phyloP scores from a whole-genome alignment of 2,113 vertebrate species.

The Loxodonta africana region DNA sequence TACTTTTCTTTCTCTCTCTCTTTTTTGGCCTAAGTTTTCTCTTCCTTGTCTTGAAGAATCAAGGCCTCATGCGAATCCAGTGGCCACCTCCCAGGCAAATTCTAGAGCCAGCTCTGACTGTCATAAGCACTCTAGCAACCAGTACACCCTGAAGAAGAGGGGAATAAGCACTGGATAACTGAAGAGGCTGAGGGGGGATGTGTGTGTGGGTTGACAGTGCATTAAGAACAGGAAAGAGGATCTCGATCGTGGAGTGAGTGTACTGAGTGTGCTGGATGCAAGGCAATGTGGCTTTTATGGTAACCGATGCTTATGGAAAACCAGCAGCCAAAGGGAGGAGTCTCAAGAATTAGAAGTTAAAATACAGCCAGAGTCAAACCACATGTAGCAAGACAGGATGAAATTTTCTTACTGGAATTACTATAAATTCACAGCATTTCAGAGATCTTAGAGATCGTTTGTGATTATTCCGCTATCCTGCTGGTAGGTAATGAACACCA shows the following conservation, averaged over 20 bases:
- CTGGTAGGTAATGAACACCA: neutral
- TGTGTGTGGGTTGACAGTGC: fast-evolving
- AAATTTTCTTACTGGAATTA: constrained; percentile 1
- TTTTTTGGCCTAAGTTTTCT: neutral
- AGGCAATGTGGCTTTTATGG: neutral
- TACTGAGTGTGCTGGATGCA: neutral
- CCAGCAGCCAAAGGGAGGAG: neutral
- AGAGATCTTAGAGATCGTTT: neutral
- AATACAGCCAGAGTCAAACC: neutral
- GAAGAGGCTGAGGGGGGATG: neutral
- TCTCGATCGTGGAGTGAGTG: fast-evolving
- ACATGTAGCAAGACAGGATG: neutral
- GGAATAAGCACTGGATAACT: neutral
- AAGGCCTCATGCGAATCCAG: neutral
- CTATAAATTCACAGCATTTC: constrained; percentile 32
- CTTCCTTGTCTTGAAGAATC: neutral
- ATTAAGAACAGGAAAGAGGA: fast-evolving
- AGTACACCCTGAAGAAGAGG: neutral
- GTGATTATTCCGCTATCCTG: neutral
- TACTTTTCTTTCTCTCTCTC: neutral
- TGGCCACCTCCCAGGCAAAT: neutral
- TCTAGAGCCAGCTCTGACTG: neutral
- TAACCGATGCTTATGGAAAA: neutral
- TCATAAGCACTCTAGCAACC: neutral
- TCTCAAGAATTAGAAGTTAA: constrained; percentile 47